These are phyloP conservation scores for Orientallactaga sibirica DNA, from an alignment of 2,797 vertebrate species.

Conservation along the genomic window DNA sequence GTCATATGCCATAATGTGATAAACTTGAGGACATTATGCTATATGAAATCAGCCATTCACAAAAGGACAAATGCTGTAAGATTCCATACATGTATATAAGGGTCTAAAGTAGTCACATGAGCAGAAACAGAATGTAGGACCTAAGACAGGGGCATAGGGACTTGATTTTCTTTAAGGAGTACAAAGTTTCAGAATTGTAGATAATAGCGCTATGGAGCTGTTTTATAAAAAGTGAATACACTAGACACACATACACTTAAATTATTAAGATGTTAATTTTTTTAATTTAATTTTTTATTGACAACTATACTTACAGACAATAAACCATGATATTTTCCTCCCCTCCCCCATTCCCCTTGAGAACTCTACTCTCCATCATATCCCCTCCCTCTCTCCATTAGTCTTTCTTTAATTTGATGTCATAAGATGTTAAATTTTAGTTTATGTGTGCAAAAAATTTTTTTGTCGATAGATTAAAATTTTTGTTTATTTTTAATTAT, in stretches of 20 bases:
- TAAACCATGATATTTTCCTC: too few species aligned
- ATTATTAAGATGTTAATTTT: conserved; percentile 3
- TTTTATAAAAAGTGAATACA: not conserved
- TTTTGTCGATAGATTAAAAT: too few species aligned
- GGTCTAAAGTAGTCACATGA: not conserved
- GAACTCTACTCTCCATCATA: too few species aligned
- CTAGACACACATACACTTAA: not conserved
- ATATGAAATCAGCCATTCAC: not conserved
- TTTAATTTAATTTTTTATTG: not conserved
- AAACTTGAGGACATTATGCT: not conserved
- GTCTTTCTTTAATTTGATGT: too few species aligned
- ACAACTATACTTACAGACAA: too few species aligned
- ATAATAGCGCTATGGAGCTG: not conserved
- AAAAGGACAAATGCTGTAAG: not conserved
- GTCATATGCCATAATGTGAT: not conserved
- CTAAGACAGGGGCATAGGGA: not conserved
- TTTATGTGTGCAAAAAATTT: not conserved
- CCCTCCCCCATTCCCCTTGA: too few species aligned
- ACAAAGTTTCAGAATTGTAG: not conserved
- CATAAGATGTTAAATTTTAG: conserved; percentile 3
- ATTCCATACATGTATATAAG: not conserved
- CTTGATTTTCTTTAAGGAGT: not conserved
- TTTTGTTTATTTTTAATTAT: too few species aligned
- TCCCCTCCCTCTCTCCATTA: too few species aligned
- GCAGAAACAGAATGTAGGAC: not conserved